These are phyloP conservation scores for Zoanthus solanderi DNA, from an alignment of 92 coral and sea anemone species.

Conservation along the genomic window DNA sequence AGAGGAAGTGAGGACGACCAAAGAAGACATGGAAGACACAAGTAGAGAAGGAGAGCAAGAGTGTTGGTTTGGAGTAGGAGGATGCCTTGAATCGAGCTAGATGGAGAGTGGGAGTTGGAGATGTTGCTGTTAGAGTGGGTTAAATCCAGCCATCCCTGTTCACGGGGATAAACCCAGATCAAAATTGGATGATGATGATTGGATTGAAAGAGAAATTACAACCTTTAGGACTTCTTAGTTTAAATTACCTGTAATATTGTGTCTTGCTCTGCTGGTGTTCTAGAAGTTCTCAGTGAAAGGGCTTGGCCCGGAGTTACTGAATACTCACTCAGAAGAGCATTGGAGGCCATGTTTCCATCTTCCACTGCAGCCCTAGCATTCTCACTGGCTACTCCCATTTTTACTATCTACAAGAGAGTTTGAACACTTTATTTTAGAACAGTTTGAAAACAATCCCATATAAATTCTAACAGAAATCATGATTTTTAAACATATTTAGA, in stretches of 20 bases:
- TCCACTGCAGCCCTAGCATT: conserved; percentile 95
- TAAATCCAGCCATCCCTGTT: too few species aligned
- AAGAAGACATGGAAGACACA: too few species aligned
- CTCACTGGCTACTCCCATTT: conserved; percentile 98
- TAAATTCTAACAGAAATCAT: neutral
- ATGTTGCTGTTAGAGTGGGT: too few species aligned
- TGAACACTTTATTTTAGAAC: neutral
- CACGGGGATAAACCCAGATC: too few species aligned
- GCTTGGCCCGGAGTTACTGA: conserved; percentile 91
- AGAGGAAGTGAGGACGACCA: too few species aligned
- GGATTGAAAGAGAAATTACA: too few species aligned
- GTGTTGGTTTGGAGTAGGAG: too few species aligned
- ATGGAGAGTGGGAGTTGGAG: too few species aligned
- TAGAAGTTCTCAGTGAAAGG: conserved; percentile 90
- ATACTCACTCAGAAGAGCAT: conserved; percentile 91
- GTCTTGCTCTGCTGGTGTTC: conserved; percentile 97
- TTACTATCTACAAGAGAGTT: conserved; percentile 74
- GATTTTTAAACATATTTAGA: neutral
- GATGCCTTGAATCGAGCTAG: too few species aligned
- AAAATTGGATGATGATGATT: too few species aligned
- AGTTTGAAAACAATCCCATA: neutral
- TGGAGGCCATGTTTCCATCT: conserved; percentile 84
- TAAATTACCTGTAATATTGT: conserved; percentile 83
- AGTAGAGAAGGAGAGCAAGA: too few species aligned
- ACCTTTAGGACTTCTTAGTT: too few species aligned